Conservation (phyloP, 2,888 invertebrate species). For the Hololepta plana region DNA sequence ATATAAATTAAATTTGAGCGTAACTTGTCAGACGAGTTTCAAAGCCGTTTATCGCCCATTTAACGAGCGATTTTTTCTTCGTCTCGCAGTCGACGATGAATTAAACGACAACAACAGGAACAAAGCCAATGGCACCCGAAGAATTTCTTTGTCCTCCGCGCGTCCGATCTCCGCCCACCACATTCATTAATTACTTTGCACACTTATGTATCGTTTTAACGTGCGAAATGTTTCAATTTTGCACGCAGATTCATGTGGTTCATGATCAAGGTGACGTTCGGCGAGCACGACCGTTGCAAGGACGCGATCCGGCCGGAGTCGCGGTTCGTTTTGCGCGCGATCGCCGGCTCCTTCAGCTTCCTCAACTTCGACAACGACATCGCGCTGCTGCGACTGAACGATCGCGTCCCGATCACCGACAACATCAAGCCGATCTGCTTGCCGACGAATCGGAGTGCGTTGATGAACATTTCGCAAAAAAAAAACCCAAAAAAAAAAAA, state of each 20-base stretch:
- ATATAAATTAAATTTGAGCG: too few relatives aligned
- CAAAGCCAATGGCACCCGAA: too few relatives aligned
- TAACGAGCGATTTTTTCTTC: too few relatives aligned
- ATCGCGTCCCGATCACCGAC: constrained; percentile 59
- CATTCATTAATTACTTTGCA: too few relatives aligned
- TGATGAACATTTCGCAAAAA: background rate
- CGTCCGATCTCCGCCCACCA: too few relatives aligned
- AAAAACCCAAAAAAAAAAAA: constrained; percentile 1
- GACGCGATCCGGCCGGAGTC: constrained; percentile 55
- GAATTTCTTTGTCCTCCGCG: too few relatives aligned
- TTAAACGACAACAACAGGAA: too few relatives aligned
- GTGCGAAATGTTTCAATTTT: constrained; percentile 9
- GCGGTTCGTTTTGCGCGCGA: constrained; percentile 58
- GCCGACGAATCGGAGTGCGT: constrained; percentile 45
- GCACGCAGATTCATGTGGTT: constrained; percentile 74
- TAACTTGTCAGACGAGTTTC: too few relatives aligned
- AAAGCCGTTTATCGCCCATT: too few relatives aligned
- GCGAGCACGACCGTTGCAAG: constrained; percentile 71
- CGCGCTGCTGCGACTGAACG: constrained; percentile 62
- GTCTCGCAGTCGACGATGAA: too few relatives aligned
- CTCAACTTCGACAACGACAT: constrained; percentile 81
- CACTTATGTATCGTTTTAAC: too few relatives aligned
- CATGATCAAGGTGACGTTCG: constrained; percentile 78
- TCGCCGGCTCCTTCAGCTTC: constrained; percentile 66
- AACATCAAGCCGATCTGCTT: constrained; percentile 70